Percentiles rank a stretch among this genome's conserved stretches.
These are phyloP conservation scores for Struthio camelus DNA, from an alignment of 2,113 vertebrate genomes.

Conservation along the genomic window DNA sequence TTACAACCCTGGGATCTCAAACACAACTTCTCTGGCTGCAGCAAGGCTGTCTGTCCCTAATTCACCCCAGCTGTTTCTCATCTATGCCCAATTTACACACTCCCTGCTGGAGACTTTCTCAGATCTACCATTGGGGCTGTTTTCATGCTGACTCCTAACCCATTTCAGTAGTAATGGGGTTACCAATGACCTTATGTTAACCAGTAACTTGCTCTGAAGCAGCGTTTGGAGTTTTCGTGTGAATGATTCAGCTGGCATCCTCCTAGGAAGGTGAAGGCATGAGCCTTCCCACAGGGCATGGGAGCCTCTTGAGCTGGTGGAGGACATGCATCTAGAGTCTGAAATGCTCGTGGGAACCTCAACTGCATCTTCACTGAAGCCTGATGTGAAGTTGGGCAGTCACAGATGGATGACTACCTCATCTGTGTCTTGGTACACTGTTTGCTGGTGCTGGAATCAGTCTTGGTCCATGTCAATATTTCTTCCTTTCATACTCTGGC, in stretches of 20 bases:
- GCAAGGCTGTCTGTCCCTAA: conserved; percentile 6
- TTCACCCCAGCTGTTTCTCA: not conserved
- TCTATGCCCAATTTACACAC: not conserved
- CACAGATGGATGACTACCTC: not conserved
- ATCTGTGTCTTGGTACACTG: not conserved
- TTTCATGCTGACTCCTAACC: not conserved
- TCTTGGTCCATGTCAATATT: not conserved
- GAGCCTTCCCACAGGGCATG: not conserved
- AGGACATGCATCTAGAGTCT: not conserved
- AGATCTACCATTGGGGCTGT: not conserved
- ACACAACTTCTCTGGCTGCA: not conserved
- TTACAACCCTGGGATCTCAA: not conserved
- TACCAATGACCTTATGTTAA: rapidly evolving
- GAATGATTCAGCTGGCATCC: rapidly evolving
- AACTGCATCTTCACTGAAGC: not conserved
- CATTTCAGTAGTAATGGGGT: rapidly evolving
- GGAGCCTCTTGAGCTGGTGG: not conserved
- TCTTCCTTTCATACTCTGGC: not conserved
- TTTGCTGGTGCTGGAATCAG: not conserved
- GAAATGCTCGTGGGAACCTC: not conserved
- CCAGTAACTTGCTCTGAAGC: not conserved
- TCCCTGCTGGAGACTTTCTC: not conserved
- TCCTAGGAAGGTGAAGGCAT: not conserved
- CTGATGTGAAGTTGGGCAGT: not conserved
- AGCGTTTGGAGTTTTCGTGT: not conserved